phyloP scores from a whole-genome alignment of 2,888 invertebrate genomes.

The Diaprepes abbreviatus region DNA sequence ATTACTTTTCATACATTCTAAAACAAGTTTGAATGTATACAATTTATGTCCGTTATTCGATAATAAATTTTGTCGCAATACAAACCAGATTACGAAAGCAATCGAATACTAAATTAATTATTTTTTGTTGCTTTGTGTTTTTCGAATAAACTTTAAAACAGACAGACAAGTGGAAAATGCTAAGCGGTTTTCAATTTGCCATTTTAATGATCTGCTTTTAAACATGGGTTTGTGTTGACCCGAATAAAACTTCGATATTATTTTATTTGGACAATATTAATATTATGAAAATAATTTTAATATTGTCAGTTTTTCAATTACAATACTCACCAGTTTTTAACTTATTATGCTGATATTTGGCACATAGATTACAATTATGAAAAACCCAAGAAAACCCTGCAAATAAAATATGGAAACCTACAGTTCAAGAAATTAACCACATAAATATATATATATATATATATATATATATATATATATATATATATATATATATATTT shows the following conservation, averaged over 20 bases:
- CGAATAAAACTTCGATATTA: neutral
- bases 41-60: neutral
- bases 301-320: no score
- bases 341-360: no score
- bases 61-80: neutral
- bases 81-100: neutral
- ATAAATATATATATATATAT: no score
- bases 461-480: no score
- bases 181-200: slow-evolving; percentile 10
- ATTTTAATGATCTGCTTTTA: slow-evolving; percentile 3
- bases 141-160: neutral
- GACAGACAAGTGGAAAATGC: neutral
- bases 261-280: neutral
- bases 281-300: no score
- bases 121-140: neutral
- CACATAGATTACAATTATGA: no score
- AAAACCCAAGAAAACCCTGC: no score
- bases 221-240: neutral
- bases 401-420: no score
- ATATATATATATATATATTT: no score
- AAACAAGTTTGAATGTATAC: neutral
- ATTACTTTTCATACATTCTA: no score
- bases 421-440: no score
- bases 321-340: no score
- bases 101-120: neutral